Evolutionary conservation across 2,113 vertebrate genomes (phyloP).

Genomic region (Ivindomyrus marchei): DNA sequence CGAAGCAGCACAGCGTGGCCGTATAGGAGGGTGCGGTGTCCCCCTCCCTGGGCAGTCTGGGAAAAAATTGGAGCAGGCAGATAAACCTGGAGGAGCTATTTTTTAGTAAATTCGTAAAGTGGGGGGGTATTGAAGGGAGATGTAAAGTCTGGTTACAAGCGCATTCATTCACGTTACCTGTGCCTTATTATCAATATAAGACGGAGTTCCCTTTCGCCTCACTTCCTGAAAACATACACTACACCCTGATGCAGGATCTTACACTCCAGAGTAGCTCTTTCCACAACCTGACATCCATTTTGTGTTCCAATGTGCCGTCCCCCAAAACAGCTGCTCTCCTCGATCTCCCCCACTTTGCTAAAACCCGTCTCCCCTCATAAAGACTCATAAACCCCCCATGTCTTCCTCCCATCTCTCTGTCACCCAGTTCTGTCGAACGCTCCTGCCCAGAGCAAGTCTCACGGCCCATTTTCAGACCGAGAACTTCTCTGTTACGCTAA

Average conservation of each 20-base stretch:
- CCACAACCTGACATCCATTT: neutral
- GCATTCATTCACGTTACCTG: neutral
- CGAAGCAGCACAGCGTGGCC: conserved; percentile 87
- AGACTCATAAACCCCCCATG: neutral
- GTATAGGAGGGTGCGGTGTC: conserved; percentile 86
- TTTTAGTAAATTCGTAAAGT: too few relatives aligned
- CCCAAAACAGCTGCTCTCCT: neutral
- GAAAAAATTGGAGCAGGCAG: conserved; percentile 1
- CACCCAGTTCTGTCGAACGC: neutral
- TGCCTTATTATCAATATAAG: neutral
- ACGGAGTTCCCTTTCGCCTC: neutral
- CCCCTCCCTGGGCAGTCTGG: conserved; percentile 82
- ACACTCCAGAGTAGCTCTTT: neutral
- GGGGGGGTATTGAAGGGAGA: neutral
- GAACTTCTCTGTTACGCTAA: neutral
- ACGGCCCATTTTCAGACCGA: neutral
- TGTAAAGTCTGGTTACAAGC: neutral
- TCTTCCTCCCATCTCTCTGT: neutral
- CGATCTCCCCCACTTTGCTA: neutral
- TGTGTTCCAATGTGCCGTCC: neutral
- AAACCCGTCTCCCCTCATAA: neutral
- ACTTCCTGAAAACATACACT: neutral
- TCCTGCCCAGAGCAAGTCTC: neutral
- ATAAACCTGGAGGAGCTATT: neutral
- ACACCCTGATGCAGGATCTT: neutral